phyloP scores from a whole-genome alignment of 1,140 invertebrate genomes.

The Nomia melanderi region DNA sequence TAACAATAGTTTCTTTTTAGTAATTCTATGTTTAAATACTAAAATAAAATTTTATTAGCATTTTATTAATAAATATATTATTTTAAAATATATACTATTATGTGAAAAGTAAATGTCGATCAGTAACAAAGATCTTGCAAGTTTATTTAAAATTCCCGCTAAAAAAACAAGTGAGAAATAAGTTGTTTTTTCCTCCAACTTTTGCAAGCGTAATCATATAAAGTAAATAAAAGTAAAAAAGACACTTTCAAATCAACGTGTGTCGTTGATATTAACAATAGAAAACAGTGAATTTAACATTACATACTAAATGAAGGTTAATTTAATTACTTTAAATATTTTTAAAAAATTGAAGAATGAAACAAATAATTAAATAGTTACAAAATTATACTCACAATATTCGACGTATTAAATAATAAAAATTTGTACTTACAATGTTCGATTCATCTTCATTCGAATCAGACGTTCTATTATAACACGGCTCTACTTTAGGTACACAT shows the following conservation, averaged over 20 bases:
- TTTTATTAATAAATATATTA: background rate
- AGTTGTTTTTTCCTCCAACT: background rate
- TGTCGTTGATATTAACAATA: background rate
- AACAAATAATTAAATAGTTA: background rate
- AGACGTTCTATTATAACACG: background rate
- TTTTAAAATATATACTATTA: background rate
- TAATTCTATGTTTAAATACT: too few species aligned
- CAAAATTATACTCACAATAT: constrained; percentile 10
- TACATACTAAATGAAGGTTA: background rate
- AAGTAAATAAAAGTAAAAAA: background rate
- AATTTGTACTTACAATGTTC: constrained; percentile 9
- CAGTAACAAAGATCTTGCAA: too few species aligned
- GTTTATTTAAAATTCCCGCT: constrained; percentile 30
- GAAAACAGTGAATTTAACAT: background rate
- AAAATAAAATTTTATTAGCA: background rate
- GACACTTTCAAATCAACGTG: too few species aligned
- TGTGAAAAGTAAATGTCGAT: too few species aligned
- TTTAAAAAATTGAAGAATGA: background rate
- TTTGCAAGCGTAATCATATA: background rate
- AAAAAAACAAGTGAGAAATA: background rate
- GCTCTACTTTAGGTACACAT: constrained; percentile 34
- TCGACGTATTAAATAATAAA: background rate
- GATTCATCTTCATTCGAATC: background rate
- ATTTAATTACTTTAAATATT: background rate
- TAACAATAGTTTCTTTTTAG: too few species aligned